These are phyloP conservation scores for Andrena flavipes DNA, from an alignment of 2,888 invertebrate species.

Conservation along the genomic window DNA sequence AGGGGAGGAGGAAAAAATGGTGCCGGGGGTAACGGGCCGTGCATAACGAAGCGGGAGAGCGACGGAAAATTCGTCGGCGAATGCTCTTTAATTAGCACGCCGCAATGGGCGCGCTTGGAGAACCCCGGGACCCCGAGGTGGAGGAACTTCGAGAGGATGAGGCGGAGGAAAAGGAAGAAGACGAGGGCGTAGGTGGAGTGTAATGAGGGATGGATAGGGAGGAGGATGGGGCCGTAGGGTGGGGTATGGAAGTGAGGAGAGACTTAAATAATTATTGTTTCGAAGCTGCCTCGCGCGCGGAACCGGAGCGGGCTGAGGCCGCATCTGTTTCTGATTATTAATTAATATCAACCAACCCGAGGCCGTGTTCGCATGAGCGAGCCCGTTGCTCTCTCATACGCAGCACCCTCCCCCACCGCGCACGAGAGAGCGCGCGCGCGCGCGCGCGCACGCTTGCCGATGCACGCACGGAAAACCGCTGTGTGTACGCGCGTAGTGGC, in stretches of 20 bases:
- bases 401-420: slow-evolving; percentile 14
- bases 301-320: slow-evolving; percentile 67
- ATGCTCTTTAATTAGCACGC: slow-evolving; percentile 82
- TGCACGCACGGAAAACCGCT: slow-evolving; percentile 31
- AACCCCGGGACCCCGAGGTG: slow-evolving; percentile 41
- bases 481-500: background rate
- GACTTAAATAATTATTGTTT: slow-evolving; percentile 83
- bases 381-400: slow-evolving; percentile 72
- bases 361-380: slow-evolving; percentile 75
- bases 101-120: slow-evolving; percentile 54
- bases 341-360: slow-evolving; percentile 83
- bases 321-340: slow-evolving; percentile 85
- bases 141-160: slow-evolving; percentile 14
- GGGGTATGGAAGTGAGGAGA: slow-evolving; percentile 65
- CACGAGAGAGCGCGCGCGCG: background rate
- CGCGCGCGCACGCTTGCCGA: slow-evolving; percentile 3
- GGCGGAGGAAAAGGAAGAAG: slow-evolving; percentile 39
- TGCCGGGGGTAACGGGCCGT: slow-evolving; percentile 73
- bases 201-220: slow-evolving; percentile 6
- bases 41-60: slow-evolving; percentile 76
- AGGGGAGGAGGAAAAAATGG: slow-evolving; percentile 57
- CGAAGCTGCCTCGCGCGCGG: slow-evolving; percentile 70
- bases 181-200: slow-evolving; percentile 34
- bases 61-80: slow-evolving; percentile 78
- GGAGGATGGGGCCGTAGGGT: slow-evolving; percentile 11